A percentile compares a stretch with the other conserved stretches of the same genome.
phyloP scores from a whole-genome alignment of 2,797 vertebrate species.

The Siniperca obscura region DNA sequence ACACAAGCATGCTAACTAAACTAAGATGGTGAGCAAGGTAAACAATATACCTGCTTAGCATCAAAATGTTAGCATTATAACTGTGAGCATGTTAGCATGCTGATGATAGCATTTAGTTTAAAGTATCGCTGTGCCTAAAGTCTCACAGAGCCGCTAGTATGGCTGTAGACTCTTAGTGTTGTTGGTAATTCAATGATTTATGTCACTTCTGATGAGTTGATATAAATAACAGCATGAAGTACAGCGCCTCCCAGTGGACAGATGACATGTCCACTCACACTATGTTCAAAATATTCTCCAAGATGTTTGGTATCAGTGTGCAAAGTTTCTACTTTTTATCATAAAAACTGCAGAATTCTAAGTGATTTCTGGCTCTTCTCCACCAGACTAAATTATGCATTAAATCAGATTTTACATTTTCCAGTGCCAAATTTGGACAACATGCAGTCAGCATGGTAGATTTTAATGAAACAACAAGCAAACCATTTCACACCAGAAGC shows the following conservation, averaged over 20 bases:
- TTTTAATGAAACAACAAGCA: conserved; percentile 67
- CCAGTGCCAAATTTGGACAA: conserved; percentile 84
- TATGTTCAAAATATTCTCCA: neutral
- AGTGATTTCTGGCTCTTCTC: conserved; percentile 26
- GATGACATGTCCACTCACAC: neutral
- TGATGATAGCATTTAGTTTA: neutral
- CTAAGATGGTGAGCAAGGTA: neutral
- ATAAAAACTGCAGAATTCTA: neutral
- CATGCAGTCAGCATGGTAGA: conserved; percentile 87
- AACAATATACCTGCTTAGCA: neutral
- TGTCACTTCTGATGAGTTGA: neutral
- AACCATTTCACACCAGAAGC: conserved; percentile 86
- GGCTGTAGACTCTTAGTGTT: neutral
- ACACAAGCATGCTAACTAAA: neutral
- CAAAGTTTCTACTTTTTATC: conserved; percentile 26
- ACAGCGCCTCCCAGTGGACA: neutral
- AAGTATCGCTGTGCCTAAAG: neutral
- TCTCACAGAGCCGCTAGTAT: neutral
- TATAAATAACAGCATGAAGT: neutral
- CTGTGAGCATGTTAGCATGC: neutral
- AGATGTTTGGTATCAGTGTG: neutral
- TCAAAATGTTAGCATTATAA: neutral
- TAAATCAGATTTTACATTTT: conserved; percentile 81
- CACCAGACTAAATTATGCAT: conserved; percentile 41
- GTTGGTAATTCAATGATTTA: neutral